These are phyloP conservation scores for Drosophila tanythrix DNA, from an alignment of 2,888 invertebrate species.

Conservation along the genomic window DNA sequence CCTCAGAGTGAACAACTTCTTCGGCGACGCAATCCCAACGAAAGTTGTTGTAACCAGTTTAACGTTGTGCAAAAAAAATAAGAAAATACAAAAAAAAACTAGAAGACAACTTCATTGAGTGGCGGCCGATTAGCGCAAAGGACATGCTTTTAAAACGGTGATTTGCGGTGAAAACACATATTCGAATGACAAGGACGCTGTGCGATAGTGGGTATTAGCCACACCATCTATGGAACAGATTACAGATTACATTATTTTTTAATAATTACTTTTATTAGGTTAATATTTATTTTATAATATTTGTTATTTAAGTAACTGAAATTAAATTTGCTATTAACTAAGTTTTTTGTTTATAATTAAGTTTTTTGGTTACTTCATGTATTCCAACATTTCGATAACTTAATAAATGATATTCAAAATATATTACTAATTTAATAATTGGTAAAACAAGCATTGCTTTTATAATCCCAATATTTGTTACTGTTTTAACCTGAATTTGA, in stretches of 20 bases:
- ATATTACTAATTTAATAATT: background rate
- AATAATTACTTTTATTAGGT: background rate
- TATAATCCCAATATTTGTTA: background rate
- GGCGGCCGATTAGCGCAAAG: constrained; percentile 51
- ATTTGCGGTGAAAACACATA: constrained; percentile 49
- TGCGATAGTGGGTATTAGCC: background rate
- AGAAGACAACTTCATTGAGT: constrained; percentile 14
- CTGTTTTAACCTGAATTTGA: constrained; percentile 15
- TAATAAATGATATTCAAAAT: background rate
- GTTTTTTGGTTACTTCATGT: background rate
- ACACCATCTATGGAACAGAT: background rate
- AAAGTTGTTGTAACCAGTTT: constrained; percentile 73
- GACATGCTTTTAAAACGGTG: constrained; percentile 43
- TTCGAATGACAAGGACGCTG: constrained; percentile 38
- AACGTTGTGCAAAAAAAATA: constrained; percentile 8
- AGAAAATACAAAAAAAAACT: background rate
- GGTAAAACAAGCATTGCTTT: background rate
- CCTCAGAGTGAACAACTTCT: constrained; percentile 46
- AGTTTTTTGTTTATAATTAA: background rate
- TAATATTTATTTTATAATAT: background rate
- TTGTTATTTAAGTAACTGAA: background rate
- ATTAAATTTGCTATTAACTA: background rate
- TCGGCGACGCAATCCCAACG: constrained; percentile 60
- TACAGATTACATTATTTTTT: background rate
- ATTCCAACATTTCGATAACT: background rate